A percentile compares a stretch with the other conserved stretches of the same genome.
Conservation (phyloP, 2,113 vertebrate genomes). For the Melanocharis versteri region DNA sequence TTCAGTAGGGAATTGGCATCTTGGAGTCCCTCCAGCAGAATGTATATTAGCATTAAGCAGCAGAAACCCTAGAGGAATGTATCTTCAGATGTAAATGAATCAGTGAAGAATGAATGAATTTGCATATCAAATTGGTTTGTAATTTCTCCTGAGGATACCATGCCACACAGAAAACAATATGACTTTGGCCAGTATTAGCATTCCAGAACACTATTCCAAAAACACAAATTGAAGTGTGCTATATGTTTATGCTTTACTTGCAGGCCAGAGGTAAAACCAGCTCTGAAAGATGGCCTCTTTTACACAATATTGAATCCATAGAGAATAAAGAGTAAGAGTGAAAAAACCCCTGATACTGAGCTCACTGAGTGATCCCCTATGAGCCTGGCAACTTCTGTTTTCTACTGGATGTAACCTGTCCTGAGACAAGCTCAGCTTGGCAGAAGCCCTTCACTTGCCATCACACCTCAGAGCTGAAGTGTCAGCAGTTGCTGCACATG, state of each 20-base stretch:
- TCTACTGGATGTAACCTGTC: neutral
- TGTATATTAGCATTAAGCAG: neutral
- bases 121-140: neutral
- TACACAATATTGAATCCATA: neutral
- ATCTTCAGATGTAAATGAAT: slow-evolving; percentile 1
- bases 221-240: neutral
- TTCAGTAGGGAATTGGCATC: neutral
- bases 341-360: neutral
- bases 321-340: neutral
- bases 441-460: neutral
- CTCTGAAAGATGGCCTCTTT: neutral
- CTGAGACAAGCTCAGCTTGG: neutral
- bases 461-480: neutral
- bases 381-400: neutral
- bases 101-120: neutral
- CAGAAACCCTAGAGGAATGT: neutral
- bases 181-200: neutral
- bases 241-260: neutral
- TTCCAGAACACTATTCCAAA: neutral
- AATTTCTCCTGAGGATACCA: neutral
- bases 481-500: neutral
- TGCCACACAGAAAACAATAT: neutral
- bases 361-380: neutral
- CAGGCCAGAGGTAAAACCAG: neutral
- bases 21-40: neutral